A percentile compares a stretch with the other conserved stretches of the same genome.
phyloP scores from a whole-genome alignment of 2,113 vertebrate species.

The Psammodynastes pulverulentus region DNA sequence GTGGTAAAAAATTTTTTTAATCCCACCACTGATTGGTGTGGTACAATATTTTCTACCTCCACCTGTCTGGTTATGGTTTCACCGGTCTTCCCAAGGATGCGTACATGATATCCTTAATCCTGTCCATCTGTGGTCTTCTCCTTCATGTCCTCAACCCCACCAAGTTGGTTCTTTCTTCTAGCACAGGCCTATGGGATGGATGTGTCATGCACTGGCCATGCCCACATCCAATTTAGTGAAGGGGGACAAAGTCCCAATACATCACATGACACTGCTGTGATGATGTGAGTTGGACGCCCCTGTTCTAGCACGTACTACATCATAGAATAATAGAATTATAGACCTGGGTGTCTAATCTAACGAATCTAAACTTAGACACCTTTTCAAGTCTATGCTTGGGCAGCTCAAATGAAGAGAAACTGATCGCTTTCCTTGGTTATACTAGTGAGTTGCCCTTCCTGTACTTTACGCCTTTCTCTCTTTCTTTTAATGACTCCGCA shows the following conservation, averaged over 20 bases:
- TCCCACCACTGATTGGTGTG: background rate
- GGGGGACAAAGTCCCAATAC: no score
- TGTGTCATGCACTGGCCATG: no score
- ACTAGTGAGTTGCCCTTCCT: background rate
- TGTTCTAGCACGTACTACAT: background rate
- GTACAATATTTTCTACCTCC: background rate
- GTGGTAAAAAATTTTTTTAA: no score
- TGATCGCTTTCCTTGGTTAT: background rate
- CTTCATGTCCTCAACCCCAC: background rate
- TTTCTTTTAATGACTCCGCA: no score
- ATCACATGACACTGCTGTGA: no score
- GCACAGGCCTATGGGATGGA: no score
- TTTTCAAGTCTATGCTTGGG: background rate
- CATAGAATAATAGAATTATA: background rate
- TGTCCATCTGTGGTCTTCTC: background rate
- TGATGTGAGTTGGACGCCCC: no score
- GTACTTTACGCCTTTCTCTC: background rate
- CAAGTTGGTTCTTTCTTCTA: background rate
- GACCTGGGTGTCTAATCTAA: background rate
- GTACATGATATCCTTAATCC: background rate
- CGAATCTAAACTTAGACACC: background rate
- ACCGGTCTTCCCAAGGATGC: background rate
- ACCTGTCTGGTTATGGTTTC: background rate
- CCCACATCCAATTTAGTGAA: no score
- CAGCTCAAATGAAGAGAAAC: background rate